These are phyloP conservation scores for Pithecia hirsuta DNA, from an alignment of 2,797 vertebrate genomes.

Conservation along the genomic window DNA sequence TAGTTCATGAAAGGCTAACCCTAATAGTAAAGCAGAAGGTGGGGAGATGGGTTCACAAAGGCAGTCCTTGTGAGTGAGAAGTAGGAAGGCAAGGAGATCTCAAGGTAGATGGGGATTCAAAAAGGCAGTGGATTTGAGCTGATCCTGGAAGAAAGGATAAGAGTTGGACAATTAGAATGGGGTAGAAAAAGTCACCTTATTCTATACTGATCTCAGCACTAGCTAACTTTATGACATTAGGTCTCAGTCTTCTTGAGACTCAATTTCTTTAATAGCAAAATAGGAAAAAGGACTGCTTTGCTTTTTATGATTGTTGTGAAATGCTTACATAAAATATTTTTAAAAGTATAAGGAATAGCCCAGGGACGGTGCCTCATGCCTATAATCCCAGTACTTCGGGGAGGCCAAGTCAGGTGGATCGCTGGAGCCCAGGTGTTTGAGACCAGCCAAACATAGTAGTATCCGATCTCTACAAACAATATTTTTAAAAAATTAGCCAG, in stretches of 20 bases:
- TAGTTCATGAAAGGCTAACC: slow-evolving; percentile 12
- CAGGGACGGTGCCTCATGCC: too few relatives aligned
- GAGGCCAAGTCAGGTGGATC: too few relatives aligned
- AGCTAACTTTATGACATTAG: background rate
- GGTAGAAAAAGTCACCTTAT: background rate
- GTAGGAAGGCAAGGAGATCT: background rate
- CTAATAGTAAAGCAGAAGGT: background rate
- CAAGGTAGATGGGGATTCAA: background rate
- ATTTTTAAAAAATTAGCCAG: too few relatives aligned
- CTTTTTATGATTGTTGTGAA: background rate
- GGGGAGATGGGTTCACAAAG: background rate
- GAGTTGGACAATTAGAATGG: background rate
- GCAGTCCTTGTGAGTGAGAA: background rate
- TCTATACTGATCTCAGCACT: background rate
- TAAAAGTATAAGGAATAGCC: background rate
- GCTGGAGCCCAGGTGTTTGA: too few relatives aligned
- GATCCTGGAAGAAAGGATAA: background rate
- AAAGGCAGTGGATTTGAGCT: background rate
- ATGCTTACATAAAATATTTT: slow-evolving; percentile 14
- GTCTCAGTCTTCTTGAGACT: background rate
- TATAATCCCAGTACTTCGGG: too few relatives aligned
- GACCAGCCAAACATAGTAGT: too few relatives aligned
- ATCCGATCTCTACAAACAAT: too few relatives aligned
- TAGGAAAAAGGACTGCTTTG: background rate
- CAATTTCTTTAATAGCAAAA: slow-evolving; percentile 9